Evolutionary conservation across 2,113 vertebrate genomes (phyloP).

Genomic region (Gasterosteus aculeatus): DNA sequence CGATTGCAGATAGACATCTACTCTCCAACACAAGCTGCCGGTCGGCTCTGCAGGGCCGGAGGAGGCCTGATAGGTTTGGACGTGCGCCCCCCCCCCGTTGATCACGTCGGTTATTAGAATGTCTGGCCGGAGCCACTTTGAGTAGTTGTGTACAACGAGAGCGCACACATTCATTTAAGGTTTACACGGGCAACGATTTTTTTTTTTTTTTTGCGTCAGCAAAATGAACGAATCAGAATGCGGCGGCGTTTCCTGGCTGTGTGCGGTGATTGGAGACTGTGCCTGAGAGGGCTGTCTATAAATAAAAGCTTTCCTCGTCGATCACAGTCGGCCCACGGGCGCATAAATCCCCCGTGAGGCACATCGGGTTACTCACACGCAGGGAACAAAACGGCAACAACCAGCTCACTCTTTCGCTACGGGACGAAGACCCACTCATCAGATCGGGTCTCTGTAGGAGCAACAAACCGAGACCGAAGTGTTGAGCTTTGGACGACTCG

Average conservation of each 20-base stretch:
- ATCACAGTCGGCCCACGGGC: not conserved
- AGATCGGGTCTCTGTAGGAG: not conserved
- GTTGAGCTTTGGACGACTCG: too few species aligned
- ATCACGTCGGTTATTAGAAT: slow-evolving; percentile 58
- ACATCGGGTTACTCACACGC: not conserved
- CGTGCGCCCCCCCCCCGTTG: slow-evolving; percentile 32
- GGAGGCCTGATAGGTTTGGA: slow-evolving; percentile 57
- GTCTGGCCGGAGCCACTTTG: slow-evolving; percentile 36
- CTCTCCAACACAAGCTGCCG: slow-evolving; percentile 64
- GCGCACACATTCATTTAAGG: slow-evolving; percentile 35
- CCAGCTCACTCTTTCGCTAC: too few species aligned
- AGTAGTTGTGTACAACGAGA: slow-evolving; percentile 13
- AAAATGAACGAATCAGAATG: slow-evolving; percentile 34
- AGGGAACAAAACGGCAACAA: not conserved
- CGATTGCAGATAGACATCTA: slow-evolving; percentile 78
- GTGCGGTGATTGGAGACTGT: slow-evolving; percentile 6
- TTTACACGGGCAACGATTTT: not conserved
- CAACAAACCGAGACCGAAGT: too few species aligned
- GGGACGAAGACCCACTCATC: not conserved
- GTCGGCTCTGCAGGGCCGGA: slow-evolving; percentile 39
- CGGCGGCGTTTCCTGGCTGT: slow-evolving; percentile 5
- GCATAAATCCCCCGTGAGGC: not conserved
- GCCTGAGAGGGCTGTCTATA: not conserved
- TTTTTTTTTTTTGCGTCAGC: not conserved
- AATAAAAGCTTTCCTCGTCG: slow-evolving; percentile 17